Conservation (phyloP, 2,797 vertebrate species). For the Gymnoscopelus braueri region DNA sequence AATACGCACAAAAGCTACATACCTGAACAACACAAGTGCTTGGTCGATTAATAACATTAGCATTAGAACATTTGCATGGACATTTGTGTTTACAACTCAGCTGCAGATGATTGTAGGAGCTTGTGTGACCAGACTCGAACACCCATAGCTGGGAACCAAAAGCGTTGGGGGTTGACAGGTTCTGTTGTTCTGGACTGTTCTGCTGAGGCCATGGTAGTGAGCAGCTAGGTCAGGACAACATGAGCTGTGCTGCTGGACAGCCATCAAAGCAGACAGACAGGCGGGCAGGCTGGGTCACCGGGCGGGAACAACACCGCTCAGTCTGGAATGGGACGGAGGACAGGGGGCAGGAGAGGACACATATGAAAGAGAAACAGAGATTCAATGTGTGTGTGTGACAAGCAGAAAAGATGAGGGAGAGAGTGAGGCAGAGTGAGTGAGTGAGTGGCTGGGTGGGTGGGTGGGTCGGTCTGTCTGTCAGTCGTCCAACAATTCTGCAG, state of each 20-base stretch:
- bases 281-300: background rate
- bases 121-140: background rate
- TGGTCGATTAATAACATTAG: too few relatives aligned
- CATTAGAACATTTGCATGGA: too few relatives aligned
- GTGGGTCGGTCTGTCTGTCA: background rate
- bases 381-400: slow-evolving; percentile 6
- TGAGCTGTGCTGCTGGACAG: slow-evolving; percentile 35
- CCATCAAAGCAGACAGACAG: slow-evolving; percentile 43
- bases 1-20: too few relatives aligned
- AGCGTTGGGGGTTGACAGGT: background rate
- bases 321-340: slow-evolving; percentile 46
- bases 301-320: slow-evolving; percentile 49
- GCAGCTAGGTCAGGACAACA: slow-evolving; percentile 53
- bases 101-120: background rate
- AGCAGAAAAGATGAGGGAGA: background rate
- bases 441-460: background rate
- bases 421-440: background rate
- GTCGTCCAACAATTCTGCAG: background rate
- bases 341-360: background rate
- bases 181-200: slow-evolving; percentile 31
- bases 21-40: too few relatives aligned
- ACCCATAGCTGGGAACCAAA: slow-evolving; percentile 7
- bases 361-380: background rate
- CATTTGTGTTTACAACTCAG: background rate
- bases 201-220: slow-evolving; percentile 50